Conservation (phyloP, 2,888 invertebrate species). For the Heliconius aoede region DNA sequence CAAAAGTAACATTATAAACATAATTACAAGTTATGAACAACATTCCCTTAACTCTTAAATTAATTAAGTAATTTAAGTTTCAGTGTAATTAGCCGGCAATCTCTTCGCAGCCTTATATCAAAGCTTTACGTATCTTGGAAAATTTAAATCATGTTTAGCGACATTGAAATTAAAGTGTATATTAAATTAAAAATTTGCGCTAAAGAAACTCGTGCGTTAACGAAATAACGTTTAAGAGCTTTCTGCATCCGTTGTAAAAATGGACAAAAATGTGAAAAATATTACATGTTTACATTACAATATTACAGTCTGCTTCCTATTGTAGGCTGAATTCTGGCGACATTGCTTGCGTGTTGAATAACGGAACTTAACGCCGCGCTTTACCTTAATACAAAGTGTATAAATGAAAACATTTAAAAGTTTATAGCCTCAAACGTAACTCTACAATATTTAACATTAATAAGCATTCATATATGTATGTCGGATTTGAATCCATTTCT, state of each 20-base stretch:
- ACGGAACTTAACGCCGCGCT: too few species aligned
- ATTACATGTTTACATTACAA: too few species aligned
- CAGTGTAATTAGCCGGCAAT: slow-evolving; percentile 46
- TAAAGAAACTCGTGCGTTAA: slow-evolving; percentile 6
- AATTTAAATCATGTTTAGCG: slow-evolving; percentile 23
- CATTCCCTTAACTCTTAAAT: slow-evolving; percentile 39
- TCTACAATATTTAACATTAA: too few species aligned
- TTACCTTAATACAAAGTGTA: too few species aligned
- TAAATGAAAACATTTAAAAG: too few species aligned
- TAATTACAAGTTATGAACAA: slow-evolving; percentile 22
- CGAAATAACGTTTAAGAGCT: slow-evolving; percentile 15
- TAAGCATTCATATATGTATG: too few species aligned
- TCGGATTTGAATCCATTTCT: too few species aligned
- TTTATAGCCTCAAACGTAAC: too few species aligned
- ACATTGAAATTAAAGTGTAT: slow-evolving; percentile 21
- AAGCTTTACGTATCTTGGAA: slow-evolving; percentile 30
- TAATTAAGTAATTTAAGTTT: slow-evolving; percentile 45
- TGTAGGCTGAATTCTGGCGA: too few species aligned
- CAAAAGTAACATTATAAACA: neutral
- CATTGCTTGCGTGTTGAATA: too few species aligned
- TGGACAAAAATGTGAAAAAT: neutral
- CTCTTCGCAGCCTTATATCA: slow-evolving; percentile 34
- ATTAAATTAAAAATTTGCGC: slow-evolving; percentile 17
- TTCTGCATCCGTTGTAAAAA: slow-evolving; percentile 29
- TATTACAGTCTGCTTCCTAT: too few species aligned